Base-by-base conservation (phyloP, 2,113 vertebrate genomes). In the Lepidothrix coronata region DNA sequence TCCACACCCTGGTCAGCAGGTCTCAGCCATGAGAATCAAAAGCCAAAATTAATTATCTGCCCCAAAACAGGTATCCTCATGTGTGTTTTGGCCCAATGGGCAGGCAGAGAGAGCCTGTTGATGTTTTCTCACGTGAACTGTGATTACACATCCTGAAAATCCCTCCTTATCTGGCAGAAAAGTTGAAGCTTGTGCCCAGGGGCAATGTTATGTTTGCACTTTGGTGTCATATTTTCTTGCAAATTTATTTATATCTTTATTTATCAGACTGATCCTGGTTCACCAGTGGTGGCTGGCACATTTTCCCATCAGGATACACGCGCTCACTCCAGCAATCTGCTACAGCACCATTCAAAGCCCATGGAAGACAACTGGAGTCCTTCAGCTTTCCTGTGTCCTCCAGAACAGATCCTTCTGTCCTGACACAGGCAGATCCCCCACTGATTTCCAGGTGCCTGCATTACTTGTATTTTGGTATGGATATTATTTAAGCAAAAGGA, bases 401-500 rank as follows among this genome's bases (percentile, higher is more conserved):
- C 87, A 94, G 70, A 35, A 33, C 58, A 52, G 70, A 93, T 87
- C 49, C 65, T 77, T 37, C 89, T 70, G 52, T 93, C 85, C 89
- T 95, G 87, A 84, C 93, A 89, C 86, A 87, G 82, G 91, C 86
- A 91, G 91, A 85, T 94, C 85, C 82, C 89, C 92, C 2, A 48
- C 92, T 94, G 91, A 52, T 93, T 90, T 91, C 83, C 94, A 94
- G 93, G 95, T 96, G 96, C 96, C 96, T 54, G 61, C 78, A 97
- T 97, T 98, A 97, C 95, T 95, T 92, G 95, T 85, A 95, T 97
- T 95, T 96, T 89, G 94, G 92, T 96, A 86, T 94, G 97, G 95
- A 96, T 97, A 97, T 97, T 98, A 98, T 97, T 98, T 97, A 97
- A 98, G 92, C 80, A 97, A 95, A 95, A 90, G 86, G 96, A 97